Percentiles rank a stretch among this genome's conserved stretches.
Evolutionary conservation across 2,113 vertebrate species (phyloP).

Genomic region (Cinclus cinclus): DNA sequence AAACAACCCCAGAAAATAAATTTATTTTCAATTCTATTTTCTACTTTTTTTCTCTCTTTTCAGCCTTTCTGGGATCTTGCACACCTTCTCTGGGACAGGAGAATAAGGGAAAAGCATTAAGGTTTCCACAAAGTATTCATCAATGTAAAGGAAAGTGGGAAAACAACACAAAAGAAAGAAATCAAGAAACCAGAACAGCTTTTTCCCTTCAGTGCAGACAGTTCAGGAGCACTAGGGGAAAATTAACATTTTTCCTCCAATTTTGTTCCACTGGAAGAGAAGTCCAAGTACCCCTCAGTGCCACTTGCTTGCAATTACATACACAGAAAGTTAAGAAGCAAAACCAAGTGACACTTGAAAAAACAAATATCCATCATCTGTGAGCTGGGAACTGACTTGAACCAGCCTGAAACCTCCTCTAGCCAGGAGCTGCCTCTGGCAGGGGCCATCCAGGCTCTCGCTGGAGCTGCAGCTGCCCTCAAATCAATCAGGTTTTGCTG

Average conservation of each 20-base stretch:
- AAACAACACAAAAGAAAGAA: background rate
- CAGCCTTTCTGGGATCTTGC: background rate
- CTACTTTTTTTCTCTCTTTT: background rate
- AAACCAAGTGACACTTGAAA: background rate
- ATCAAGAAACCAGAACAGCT: background rate
- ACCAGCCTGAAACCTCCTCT: background rate
- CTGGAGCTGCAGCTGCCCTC: background rate
- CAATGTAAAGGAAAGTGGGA: background rate
- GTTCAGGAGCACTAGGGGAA: background rate
- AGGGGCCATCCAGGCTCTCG: background rate
- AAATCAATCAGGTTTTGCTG: background rate
- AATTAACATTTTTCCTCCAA: background rate
- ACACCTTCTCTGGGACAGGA: background rate
- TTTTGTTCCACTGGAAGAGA: background rate
- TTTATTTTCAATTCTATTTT: background rate
- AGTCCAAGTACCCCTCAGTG: background rate
- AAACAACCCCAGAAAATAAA: background rate
- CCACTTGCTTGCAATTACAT: background rate
- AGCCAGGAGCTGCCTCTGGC: background rate
- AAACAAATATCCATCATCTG: background rate
- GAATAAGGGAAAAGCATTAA: background rate
- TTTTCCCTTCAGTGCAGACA: background rate
- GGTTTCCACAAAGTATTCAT: background rate
- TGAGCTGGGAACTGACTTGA: rapidly evolving
- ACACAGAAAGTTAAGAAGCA: background rate